Conservation (phyloP, 2,113 vertebrate species). For the Hydrochoerus hydrochaeris region DNA sequence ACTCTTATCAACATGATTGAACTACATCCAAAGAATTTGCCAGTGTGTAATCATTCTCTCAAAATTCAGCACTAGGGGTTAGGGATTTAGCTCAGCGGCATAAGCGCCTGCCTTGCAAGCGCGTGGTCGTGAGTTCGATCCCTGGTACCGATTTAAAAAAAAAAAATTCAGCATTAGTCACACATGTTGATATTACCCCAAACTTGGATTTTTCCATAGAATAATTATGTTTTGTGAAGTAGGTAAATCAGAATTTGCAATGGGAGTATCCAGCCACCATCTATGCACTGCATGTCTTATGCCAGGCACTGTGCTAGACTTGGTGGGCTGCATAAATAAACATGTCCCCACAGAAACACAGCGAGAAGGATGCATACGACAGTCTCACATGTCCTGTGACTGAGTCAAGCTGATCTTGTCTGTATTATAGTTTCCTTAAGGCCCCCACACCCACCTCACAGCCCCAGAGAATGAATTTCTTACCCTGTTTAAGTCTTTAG, state of each 20-base stretch:
- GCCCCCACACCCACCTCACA: neutral
- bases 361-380: neutral
- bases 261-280: neutral
- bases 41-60: neutral
- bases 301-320: neutral
- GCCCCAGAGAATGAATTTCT: neutral
- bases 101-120: no score
- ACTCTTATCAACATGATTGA: neutral
- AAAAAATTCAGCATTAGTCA: neutral
- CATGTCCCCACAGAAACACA: neutral
- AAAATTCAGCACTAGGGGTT: neutral
- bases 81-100: no score
- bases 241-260: neutral
- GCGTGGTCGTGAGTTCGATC: no score
- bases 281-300: neutral
- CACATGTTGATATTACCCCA: neutral
- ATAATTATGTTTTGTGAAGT: neutral
- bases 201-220: constrained; percentile 14
- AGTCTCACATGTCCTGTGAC: neutral
- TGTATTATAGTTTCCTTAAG: neutral
- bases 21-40: neutral
- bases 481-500: neutral
- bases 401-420: neutral
- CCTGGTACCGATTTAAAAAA: no score
- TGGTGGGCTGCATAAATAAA: neutral